phyloP scores from a whole-genome alignment of 2,113 vertebrate genomes.

The Microcebus tavaratra region DNA sequence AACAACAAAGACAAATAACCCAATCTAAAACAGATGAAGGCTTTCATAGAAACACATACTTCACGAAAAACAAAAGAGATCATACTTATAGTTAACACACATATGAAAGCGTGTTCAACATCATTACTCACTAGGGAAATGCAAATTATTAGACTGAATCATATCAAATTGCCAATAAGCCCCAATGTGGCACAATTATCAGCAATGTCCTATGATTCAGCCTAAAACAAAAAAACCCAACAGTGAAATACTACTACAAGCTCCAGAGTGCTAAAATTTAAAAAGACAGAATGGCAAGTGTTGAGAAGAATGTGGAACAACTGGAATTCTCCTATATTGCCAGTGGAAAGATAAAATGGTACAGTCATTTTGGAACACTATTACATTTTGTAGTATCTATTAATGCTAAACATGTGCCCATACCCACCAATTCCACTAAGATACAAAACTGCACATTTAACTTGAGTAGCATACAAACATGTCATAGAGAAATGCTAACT shows the following conservation, averaged over 20 bases:
- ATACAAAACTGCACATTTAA: neutral
- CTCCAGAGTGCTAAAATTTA: neutral
- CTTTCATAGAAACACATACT: neutral
- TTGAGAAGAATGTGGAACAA: no score
- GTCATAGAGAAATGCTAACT: neutral
- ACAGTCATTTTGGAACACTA: neutral
- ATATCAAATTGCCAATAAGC: neutral
- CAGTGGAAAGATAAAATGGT: neutral
- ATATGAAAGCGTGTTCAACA: neutral
- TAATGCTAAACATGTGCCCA: neutral
- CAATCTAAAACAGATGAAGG: neutral
- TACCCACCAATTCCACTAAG: neutral
- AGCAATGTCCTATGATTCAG: neutral
- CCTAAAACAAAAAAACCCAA: neutral
- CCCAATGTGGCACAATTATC: neutral
- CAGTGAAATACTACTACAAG: neutral
- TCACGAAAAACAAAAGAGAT: neutral
- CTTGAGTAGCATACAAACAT: neutral
- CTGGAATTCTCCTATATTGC: neutral
- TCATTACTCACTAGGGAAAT: neutral
- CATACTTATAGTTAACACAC: neutral
- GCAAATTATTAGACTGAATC: neutral
- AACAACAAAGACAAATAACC: neutral
- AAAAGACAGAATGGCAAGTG: neutral
- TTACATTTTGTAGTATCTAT: no score